Evolutionary conservation across 2,113 vertebrate species (phyloP), one percentile per base, ranked within the genome.

Genomic region (Daubentonia madagascariensis): DNA sequence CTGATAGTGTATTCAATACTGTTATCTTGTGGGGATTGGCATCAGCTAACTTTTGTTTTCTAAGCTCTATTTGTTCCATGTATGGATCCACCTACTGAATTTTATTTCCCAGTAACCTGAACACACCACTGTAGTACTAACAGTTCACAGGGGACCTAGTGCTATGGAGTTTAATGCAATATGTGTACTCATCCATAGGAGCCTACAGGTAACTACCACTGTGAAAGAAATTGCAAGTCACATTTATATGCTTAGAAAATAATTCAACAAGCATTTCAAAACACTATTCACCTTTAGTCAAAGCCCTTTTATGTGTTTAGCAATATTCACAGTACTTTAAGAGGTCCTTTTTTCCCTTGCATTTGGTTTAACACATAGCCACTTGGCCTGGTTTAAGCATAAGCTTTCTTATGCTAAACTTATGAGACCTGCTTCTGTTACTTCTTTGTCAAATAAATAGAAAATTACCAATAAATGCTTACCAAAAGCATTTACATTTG

Each of bases 211-310:
- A 86, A 63, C 94, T 54, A 88, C 94, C 54, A 89, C 93, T 89
- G 96, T 75, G 93, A 97, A 89, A 83, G 87, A 91, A 97, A 97
- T 67, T 73, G 43, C 45, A 84, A 91, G 78, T 84, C 96, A 97
- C 89, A n/a, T 94, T 97, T 92, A 86, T 45, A 73, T 79, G 68
- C 43, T 73, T 85, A 65, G 88, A 89, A 97, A 95, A 92, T 79
- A 79, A 90, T 96, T 97, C 95, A 83, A 57, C 18, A n/a, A 96
- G 61, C 85, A 79, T 94, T 97, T 94, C 50, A 83, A 91, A 97
- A 85, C 45, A 48, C 48, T 54, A 84, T 89, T 94, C 83, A 96
- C 54, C 91, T 96, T 84, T 90, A 61, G 75, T 95, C 89, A 83
- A 84, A 89, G 76, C 28, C 54, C 68, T 94, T 92, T 87, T 93